Percentiles rank a stretch among this genome's conserved stretches.
Conservation (phyloP, 2,113 vertebrate species). For the Oncorhynchus masou region DNA sequence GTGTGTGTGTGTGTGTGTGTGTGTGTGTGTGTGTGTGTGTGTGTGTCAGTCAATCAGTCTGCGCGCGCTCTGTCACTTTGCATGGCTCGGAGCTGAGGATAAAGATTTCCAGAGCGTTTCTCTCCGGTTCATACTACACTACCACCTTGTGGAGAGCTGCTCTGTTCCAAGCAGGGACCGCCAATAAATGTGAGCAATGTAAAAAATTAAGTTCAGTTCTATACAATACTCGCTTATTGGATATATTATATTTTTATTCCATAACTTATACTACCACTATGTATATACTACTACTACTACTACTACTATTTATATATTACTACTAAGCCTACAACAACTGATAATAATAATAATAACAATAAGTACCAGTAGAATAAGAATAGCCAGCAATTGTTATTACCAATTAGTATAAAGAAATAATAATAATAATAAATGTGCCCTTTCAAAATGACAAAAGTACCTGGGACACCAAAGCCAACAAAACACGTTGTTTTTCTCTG, state of each 20-base stretch:
- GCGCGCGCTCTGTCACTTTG: no score
- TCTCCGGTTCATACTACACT: conserved; percentile 41
- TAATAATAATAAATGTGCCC: neutral
- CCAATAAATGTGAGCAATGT: neutral
- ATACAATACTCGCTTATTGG: neutral
- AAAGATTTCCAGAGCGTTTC: no score
- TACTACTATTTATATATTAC: no score
- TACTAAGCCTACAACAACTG: neutral
- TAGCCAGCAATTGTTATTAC: neutral
- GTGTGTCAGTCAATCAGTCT: no score
- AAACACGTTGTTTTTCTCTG: neutral
- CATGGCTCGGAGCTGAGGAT: neutral
- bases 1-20: neutral
- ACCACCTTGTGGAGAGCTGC: conserved; percentile 51
- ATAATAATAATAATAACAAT: no score
- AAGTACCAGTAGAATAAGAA: no score
- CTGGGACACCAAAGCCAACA: neutral
- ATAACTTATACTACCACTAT: no score
- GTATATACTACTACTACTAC: no score
- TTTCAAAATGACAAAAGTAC: neutral
- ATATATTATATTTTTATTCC: no score
- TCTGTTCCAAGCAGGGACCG: neutral
- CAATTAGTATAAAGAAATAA: neutral
- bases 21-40: neutral
- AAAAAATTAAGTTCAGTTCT: neutral